These are phyloP conservation scores for Archocentrus centrarchus DNA, from an alignment of 2,113 vertebrate species.

Conservation along the genomic window DNA sequence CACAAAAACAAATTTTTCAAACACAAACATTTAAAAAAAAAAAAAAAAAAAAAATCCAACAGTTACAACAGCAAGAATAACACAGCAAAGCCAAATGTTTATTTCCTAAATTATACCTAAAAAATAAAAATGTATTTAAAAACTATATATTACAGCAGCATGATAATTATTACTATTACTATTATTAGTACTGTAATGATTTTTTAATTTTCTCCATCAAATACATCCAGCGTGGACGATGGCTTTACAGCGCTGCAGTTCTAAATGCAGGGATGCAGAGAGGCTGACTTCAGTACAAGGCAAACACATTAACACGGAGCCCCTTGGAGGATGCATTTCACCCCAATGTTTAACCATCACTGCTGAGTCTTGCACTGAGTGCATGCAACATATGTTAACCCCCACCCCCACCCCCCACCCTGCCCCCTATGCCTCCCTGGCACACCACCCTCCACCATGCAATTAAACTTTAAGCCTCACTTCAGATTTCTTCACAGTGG, in stretches of 20 bases:
- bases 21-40: not conserved
- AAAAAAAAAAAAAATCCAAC: not conserved
- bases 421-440: conserved; percentile 50
- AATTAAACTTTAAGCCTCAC: conserved; percentile 71
- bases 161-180: conserved; percentile 39
- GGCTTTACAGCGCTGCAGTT: not conserved
- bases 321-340: conserved; percentile 71
- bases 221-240: conserved; percentile 7
- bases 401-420: not conserved
- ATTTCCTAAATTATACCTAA: conserved; percentile 19
- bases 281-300: conserved; percentile 73
- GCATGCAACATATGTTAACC: conserved; percentile 72
- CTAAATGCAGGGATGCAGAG: conserved; percentile 45
- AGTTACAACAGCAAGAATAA: conserved; percentile 28
- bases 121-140: conserved; percentile 15
- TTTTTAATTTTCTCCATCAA: conserved; percentile 32
- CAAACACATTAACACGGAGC: conserved; percentile 73
- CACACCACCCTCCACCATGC: conserved; percentile 57
- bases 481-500: conserved; percentile 61
- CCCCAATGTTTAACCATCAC: conserved; percentile 70
- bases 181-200: conserved; percentile 10
- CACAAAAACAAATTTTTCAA: not conserved
- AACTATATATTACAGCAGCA: not conserved
- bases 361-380: conserved; percentile 62
- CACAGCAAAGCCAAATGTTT: conserved; percentile 5